These are phyloP conservation scores for Pseudochirops cupreus DNA, from an alignment of 2,797 vertebrate species.

Conservation along the genomic window DNA sequence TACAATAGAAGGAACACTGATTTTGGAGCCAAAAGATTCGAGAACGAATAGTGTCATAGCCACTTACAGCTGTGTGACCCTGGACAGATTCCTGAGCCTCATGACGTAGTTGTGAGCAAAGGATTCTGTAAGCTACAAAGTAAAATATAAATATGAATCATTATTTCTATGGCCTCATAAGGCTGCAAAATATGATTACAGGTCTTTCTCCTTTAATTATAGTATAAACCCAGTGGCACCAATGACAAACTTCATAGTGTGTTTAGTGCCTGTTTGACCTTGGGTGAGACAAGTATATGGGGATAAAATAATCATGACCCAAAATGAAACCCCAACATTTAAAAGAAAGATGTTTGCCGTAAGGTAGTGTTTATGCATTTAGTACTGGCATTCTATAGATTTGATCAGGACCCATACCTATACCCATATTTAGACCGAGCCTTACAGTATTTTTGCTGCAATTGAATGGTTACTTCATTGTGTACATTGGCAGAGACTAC, in stretches of 20 bases:
- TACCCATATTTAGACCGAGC: background rate
- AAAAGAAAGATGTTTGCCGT: conserved; percentile 50
- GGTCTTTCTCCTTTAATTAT: conserved; percentile 37
- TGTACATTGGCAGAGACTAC: conserved; percentile 2
- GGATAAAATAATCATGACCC: conserved; percentile 30
- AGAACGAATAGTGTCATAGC: background rate
- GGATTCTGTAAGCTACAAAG: background rate
- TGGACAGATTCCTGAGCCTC: background rate
- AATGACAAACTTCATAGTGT: conserved; percentile 39
- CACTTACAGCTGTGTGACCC: background rate
- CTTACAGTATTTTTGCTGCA: conserved; percentile 16
- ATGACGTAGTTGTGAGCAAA: background rate
- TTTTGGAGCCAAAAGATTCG: background rate
- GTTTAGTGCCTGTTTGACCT: conserved; percentile 55
- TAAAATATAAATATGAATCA: background rate
- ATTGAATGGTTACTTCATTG: conserved; percentile 18
- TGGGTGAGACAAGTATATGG: background rate
- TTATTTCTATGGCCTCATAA: background rate
- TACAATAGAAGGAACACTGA: background rate
- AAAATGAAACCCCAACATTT: conserved; percentile 47
- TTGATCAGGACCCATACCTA: conserved; percentile 2
- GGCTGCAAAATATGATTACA: background rate
- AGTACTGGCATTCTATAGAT: background rate
- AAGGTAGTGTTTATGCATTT: background rate
- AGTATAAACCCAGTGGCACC: background rate